Percentiles rank a stretch among this genome's conserved stretches.
Evolutionary conservation across 53 echinoderm and acorn worm genomes (phyloP).

Genomic region (Astropecten irregularis): DNA sequence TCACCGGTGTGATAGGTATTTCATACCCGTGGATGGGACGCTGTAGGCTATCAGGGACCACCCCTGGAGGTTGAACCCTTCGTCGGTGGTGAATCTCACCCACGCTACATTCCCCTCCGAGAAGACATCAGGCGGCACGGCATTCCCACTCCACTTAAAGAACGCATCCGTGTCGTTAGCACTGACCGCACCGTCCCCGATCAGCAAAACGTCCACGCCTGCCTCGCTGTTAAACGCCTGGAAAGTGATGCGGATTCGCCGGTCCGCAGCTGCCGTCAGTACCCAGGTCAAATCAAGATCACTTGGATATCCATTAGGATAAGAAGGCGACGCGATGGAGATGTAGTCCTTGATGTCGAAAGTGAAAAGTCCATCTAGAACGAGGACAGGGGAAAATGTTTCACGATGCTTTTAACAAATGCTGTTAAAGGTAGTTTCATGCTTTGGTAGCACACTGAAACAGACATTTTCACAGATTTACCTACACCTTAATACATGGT

Average conservation of each 20-base stretch:
- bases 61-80: not conserved
- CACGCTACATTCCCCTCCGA: not conserved
- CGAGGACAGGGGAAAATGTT: too few species aligned
- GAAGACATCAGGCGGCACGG: not conserved
- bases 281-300: not conserved
- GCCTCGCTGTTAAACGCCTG: not conserved
- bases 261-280: not conserved
- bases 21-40: too few species aligned
- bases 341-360: not conserved
- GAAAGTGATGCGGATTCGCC: not conserved
- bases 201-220: too few species aligned
- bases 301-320: not conserved
- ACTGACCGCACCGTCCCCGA: not conserved
- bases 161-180: not conserved
- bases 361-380: too few species aligned
- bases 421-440: too few species aligned
- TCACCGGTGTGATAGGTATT: too few species aligned
- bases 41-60: too few species aligned
- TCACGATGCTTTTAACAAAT: too few species aligned
- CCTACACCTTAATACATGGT: too few species aligned
- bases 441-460: too few species aligned
- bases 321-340: not conserved
- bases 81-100: not conserved
- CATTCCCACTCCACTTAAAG: constrained; percentile 5
- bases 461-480: too few species aligned